Conservation (phyloP, 2,888 invertebrate species). For the Marasmarcha lunaedactyla region DNA sequence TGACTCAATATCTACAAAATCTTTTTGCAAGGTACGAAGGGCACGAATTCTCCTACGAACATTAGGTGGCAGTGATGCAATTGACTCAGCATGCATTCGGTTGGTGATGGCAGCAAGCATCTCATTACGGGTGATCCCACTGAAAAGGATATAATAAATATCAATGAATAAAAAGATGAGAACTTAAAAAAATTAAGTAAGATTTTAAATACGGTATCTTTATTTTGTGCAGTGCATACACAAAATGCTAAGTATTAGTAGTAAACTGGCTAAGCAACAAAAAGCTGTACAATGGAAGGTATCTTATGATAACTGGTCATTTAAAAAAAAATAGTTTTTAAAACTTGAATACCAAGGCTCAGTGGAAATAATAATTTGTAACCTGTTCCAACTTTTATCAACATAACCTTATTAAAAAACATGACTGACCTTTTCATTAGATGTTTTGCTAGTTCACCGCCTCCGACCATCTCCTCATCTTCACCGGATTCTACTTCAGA, state of each 20-base stretch:
- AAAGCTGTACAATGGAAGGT: no score
- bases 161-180: constrained; percentile 6
- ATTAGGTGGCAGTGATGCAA: constrained; percentile 76
- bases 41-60: constrained; percentile 87
- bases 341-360: no score
- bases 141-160: constrained; percentile 13
- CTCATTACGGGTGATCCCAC: constrained; percentile 63
- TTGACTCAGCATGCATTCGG: constrained; percentile 68
- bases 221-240: no score
- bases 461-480: constrained; percentile 71
- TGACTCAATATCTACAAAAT: constrained; percentile 87
- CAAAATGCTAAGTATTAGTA: constrained; percentile 3
- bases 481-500: constrained; percentile 77
- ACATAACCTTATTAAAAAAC: no score
- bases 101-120: constrained; percentile 71
- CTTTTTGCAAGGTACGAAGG: constrained; percentile 87
- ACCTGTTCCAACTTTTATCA: no score
- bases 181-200: constrained; percentile 1
- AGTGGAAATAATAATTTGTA: no score
- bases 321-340: no score
- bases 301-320: no score
- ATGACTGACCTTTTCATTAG: constrained; percentile 58
- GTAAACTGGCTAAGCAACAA: no score
- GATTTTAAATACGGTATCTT: constrained; percentile 3
- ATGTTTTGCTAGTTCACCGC: constrained; percentile 57